Evolutionary conservation across 2,113 vertebrate genomes (phyloP).

Genomic region (Spilogale gracilis): DNA sequence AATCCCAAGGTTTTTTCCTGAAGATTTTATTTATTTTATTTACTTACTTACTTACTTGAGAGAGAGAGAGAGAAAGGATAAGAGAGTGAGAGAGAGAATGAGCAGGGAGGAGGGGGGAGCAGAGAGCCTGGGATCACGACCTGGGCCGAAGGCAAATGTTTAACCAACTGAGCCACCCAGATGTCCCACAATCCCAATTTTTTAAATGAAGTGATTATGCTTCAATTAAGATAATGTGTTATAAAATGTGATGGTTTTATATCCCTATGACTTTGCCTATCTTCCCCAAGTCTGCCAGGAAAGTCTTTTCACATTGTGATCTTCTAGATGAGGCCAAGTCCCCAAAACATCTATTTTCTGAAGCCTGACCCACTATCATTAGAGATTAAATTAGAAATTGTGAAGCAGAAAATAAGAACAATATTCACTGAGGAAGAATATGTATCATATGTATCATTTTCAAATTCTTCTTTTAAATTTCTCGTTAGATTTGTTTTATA

Average conservation of each 20-base stretch:
- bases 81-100: too few species aligned
- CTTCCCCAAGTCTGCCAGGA: not conserved
- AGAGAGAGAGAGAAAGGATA: too few species aligned
- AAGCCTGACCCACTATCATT: not conserved
- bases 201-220: not conserved
- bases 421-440: constrained; percentile 12
- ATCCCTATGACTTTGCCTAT: not conserved
- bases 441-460: not conserved
- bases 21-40: too few species aligned
- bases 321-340: not conserved
- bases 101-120: too few species aligned
- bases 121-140: too few species aligned
- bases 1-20: not conserved
- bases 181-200: not conserved
- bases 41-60: too few species aligned
- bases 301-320: not conserved
- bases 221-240: not conserved
- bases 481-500: constrained; percentile 32
- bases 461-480: not conserved
- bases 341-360: not conserved
- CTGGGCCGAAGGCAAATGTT: too few species aligned
- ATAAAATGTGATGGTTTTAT: not conserved
- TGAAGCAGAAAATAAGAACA: not conserved
- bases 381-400: constrained; percentile 22
- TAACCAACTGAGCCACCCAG: too few species aligned